phyloP scores from a whole-genome alignment of 2,888 invertebrate species.

The Oscheius myriophilus region DNA sequence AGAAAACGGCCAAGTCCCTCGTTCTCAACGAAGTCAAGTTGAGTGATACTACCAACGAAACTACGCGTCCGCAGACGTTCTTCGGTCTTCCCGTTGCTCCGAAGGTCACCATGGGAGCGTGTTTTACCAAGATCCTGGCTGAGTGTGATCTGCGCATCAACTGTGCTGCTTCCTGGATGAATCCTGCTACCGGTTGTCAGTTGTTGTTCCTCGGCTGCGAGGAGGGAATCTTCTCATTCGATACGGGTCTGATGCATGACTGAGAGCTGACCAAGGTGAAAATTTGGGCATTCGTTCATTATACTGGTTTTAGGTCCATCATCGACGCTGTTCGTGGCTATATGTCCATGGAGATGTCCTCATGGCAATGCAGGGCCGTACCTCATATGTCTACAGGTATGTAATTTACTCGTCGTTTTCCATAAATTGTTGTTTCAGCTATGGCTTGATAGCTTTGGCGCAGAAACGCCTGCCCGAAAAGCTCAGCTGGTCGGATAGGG shows the following conservation, averaged over 20 bases:
- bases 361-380: conserved; percentile 96
- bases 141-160: conserved; percentile 82
- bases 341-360: conserved; percentile 97
- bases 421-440: conserved; percentile 17
- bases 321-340: conserved; percentile 94
- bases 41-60: too few relatives aligned
- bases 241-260: conserved; percentile 95
- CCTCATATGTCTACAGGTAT: conserved; percentile 88
- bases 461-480: conserved; percentile 93
- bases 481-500: conserved; percentile 83
- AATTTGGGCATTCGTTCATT: too few relatives aligned
- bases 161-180: conserved; percentile 60
- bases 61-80: conserved; percentile 49
- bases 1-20: too few relatives aligned
- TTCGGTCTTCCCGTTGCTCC: conserved; percentile 98
- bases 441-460: conserved; percentile 72
- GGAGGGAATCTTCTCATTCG: conserved; percentile 96
- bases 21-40: too few relatives aligned
- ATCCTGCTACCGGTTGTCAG: conserved; percentile 75
- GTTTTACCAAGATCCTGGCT: conserved; percentile 96
- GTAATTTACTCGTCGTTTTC: not conserved
- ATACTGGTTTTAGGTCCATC: conserved; percentile 84
- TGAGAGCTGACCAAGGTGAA: conserved; percentile 89
- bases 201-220: conserved; percentile 94
- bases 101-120: conserved; percentile 88